Evolutionary conservation across 2,797 vertebrate species (phyloP), one percentile per base, ranked within the genome.

Genomic region (Crenichthys baileyi): DNA sequence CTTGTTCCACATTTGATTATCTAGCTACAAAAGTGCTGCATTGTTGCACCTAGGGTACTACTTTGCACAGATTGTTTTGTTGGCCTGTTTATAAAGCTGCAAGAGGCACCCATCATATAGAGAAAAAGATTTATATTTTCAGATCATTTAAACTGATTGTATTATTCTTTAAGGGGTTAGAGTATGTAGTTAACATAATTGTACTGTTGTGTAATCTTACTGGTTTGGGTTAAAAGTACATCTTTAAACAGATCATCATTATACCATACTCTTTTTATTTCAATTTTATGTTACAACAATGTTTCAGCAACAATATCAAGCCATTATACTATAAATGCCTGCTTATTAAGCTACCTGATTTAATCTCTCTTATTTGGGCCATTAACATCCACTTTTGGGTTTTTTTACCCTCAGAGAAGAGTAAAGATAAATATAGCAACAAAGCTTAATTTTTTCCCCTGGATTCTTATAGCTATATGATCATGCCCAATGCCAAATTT

Each of bases 81-180:
- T 83, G 63, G 90, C 84, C 87, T 90, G 79, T 93, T 94, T 92
- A 80, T 89, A 91, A 85, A 89, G 79, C 87, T 80, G 83, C 83
- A 82, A 81, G 53, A 87, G 87, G 88, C 85, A 87, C 89, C 56
- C 83, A 85, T 75, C 81, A 81, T 84, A 88, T 87, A 92, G 84
- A 94, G 82, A 89, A 85, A 90, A 90, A 85, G 41, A 94, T 87
- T 85, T 95, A 93, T 94, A 94, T 95, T 95, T 94, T 94, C 90
- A 87, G 81, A 87, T 89, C 73, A 87, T 91, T 91, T 87, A 90
- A 46, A 90, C 80, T 90, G 89, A 92, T 89, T 93, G 85, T 93
- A 94, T 92, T 91, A 88, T 93, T 85, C 87, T 90, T 92, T 83
- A 86, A 84, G 80, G 82, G 89, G 87, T 85, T 92, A 75, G 87